Percentiles rank a stretch among this genome's conserved stretches.
Conservation (phyloP, 2,888 invertebrate species). For the Drosophila paracracens region DNA sequence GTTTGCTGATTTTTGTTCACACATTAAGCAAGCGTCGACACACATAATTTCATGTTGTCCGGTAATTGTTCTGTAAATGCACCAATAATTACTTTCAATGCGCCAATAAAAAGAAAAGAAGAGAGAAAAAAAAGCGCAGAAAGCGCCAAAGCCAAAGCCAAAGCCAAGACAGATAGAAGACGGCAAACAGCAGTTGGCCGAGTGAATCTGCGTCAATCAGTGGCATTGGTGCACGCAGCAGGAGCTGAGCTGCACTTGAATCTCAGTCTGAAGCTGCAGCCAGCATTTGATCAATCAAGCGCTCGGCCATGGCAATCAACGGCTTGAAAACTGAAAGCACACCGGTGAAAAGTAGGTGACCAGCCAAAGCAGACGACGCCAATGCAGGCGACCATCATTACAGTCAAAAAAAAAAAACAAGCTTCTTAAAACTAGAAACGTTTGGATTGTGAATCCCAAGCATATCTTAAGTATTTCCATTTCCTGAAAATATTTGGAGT, state of each 20-base stretch:
- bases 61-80: constrained; percentile 80
- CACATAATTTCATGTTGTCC: constrained; percentile 77
- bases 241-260: constrained; percentile 51
- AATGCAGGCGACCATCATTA: constrained; percentile 28
- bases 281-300: constrained; percentile 71
- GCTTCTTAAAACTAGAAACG: not conserved
- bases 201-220: constrained; percentile 58
- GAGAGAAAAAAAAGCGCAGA: not conserved
- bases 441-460: not conserved
- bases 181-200: constrained; percentile 12
- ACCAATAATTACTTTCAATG: constrained; percentile 80
- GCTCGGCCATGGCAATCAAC: constrained; percentile 56
- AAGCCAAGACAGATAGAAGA: constrained; percentile 13
- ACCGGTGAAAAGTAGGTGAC: constrained; percentile 76
- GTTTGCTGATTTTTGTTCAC: constrained; percentile 57
- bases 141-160: constrained; percentile 10
- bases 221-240: constrained; percentile 74
- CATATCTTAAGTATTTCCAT: not conserved
- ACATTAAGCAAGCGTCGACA: constrained; percentile 75
- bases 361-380: constrained; percentile 40
- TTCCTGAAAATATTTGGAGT: not conserved
- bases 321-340: constrained; percentile 65
- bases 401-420: not conserved
- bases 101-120: constrained; percentile 63
- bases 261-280: not conserved